Conservation (phyloP, 2,113 vertebrate genomes). For the Callocephalon fimbriatum region DNA sequence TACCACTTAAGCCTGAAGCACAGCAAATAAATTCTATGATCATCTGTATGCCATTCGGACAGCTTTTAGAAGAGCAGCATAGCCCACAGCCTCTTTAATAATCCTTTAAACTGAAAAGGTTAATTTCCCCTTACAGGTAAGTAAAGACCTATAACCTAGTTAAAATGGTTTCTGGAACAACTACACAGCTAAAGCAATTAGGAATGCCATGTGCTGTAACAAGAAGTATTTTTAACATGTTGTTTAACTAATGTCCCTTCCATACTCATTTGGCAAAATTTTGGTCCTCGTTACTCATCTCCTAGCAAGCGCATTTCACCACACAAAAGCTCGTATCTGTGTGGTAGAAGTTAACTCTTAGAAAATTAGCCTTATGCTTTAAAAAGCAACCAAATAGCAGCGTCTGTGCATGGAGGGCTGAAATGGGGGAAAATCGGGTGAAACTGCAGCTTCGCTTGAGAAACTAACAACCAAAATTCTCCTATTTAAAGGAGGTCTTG, state of each 20-base stretch:
- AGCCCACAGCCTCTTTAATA: neutral
- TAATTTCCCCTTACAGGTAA: constrained; percentile 14
- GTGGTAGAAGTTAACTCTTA: neutral
- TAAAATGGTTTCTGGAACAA: constrained; percentile 13
- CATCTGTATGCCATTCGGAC: accelerated
- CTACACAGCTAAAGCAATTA: constrained; percentile 12
- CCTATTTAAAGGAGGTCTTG: neutral
- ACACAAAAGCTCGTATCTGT: constrained; percentile 24
- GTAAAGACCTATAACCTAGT: neutral
- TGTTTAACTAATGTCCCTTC: neutral
- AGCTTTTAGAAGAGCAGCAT: neutral
- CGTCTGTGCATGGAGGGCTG: neutral
- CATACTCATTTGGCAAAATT: neutral
- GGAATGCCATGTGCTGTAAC: neutral
- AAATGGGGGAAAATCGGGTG: neutral
- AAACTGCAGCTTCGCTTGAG: neutral
- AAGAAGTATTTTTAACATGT: neutral
- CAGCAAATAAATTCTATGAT: neutral
- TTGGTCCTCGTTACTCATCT: neutral
- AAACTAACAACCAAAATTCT: neutral
- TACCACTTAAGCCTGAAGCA: neutral
- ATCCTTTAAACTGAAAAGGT: neutral
- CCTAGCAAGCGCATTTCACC: neutral
- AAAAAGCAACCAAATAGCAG: neutral
- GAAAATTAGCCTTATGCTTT: neutral